Evolutionary conservation across 2,888 invertebrate species (phyloP), one percentile per base, ranked within the genome.

Genomic region (Tridacna gigas): DNA sequence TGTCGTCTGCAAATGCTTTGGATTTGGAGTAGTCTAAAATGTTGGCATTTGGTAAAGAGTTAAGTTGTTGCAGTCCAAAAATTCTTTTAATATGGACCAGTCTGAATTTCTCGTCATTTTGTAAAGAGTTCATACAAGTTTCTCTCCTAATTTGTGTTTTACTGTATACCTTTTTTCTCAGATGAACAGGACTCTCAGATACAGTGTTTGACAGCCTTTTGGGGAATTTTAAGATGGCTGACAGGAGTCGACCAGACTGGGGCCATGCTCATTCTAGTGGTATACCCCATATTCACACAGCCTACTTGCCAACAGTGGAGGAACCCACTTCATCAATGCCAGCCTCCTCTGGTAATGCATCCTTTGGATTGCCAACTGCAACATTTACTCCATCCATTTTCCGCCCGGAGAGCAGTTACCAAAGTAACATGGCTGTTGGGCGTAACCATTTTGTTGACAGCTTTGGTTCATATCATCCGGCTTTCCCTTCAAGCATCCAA

Each of bases 241-340:
- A 63, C 26, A 79, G 63, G 28, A 56, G 63, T n/a, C 28, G 74
- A n/a, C 74, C 74, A 65, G 79, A 73, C 25, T 79, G 79, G 79
- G 51, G 48, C 15, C 71, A 71, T 25, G 25, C 71, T 20, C 71
- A 71, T 20, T 51, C 71, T 25, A 47, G 25, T 12, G 71, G 71
- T 22, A 2, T 71, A 25, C 51, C 71, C 15, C 22, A 22, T 22
- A 51, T 71, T 12, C 71, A 71, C 15, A 4, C 71, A 0, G 11
- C 71, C 13, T 71, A 71, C 26, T 0, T 71, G 0, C 71, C 80
- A 25, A 61, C 75, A 47, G 76, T 69, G 12, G 80, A 71, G 22
- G 80, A 80, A 48, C 45, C 80, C 13, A 80, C 75, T 61, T 66
- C 80, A 12, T 75, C 76, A 11, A 75, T 80, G 80, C 75, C 80